Conservation (phyloP, 2,113 vertebrate genomes). For the Microcebus lehilahytsara region DNA sequence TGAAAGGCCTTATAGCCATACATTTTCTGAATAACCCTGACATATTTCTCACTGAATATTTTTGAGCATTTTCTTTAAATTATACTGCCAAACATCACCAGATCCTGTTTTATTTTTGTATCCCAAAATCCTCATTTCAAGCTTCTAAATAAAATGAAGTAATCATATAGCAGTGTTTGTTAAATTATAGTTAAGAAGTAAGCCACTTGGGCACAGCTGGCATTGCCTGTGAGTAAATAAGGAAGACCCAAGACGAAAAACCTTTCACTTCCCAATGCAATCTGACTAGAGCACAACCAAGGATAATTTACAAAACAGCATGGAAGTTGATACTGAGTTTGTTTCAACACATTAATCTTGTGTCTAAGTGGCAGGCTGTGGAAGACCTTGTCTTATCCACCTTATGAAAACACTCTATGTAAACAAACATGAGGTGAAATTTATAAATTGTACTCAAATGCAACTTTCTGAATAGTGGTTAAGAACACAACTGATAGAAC, state of each 20-base stretch:
- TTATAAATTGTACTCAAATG: not conserved
- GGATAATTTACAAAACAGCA: slow-evolving; percentile 65
- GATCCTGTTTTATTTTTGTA: not conserved
- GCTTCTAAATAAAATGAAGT: not conserved
- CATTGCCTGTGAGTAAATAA: slow-evolving; percentile 53
- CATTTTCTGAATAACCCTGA: slow-evolving; percentile 61
- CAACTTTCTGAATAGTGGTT: not conserved
- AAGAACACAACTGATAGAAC: not conserved
- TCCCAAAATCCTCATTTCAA: not conserved
- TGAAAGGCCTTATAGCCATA: not conserved
- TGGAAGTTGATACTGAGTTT: slow-evolving; percentile 18
- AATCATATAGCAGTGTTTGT: not conserved
- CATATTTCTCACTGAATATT: slow-evolving; percentile 66
- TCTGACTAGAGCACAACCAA: slow-evolving; percentile 48
- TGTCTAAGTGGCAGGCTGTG: slow-evolving; percentile 51
- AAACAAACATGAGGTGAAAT: slow-evolving; percentile 61
- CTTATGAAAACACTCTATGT: slow-evolving; percentile 8
- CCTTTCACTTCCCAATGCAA: slow-evolving; percentile 17
- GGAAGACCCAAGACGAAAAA: slow-evolving; percentile 29
- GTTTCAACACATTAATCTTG: slow-evolving; percentile 63
- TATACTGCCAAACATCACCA: slow-evolving; percentile 15
- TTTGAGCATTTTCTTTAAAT: slow-evolving; percentile 64
- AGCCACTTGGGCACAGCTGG: slow-evolving; percentile 33
- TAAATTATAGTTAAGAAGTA: slow-evolving; percentile 52
- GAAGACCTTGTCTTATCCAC: slow-evolving; percentile 52